phyloP scores from a whole-genome alignment of 2,113 vertebrate species.

The Fregetta grallaria region DNA sequence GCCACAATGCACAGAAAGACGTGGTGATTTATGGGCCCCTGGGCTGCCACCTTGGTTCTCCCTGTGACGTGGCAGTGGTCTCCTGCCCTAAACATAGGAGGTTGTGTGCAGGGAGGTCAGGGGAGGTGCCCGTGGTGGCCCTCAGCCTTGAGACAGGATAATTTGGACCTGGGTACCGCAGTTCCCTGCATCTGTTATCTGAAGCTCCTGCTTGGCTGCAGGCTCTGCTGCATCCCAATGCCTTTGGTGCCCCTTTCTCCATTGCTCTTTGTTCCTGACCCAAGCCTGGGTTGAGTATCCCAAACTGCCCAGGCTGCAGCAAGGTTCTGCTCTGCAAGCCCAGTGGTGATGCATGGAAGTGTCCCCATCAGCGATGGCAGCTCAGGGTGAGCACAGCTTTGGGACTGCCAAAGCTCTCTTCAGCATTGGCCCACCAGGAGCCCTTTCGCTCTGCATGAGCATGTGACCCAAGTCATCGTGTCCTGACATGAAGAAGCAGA shows the following conservation, averaged over 20 bases:
- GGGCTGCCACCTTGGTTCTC: slow-evolving; percentile 5
- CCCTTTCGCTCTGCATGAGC: not conserved
- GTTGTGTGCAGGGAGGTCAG: not conserved
- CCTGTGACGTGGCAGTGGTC: accelerated
- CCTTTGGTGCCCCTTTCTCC: not conserved
- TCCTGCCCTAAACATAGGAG: not conserved
- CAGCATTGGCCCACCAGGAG: accelerated
- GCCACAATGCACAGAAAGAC: slow-evolving; percentile 60
- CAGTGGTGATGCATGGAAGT: not conserved
- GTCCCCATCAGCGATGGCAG: not conserved
- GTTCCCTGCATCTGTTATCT: not conserved
- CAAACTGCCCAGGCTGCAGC: not conserved
- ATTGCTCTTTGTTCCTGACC: not conserved
- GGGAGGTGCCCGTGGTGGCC: accelerated
- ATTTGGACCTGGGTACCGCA: not conserved
- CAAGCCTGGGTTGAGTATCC: not conserved
- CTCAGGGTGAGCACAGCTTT: not conserved
- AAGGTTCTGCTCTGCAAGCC: not conserved
- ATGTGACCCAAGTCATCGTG: not conserved
- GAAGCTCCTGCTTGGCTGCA: not conserved
- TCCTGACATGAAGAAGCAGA: not conserved
- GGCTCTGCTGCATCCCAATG: not conserved
- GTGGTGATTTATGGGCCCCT: slow-evolving; percentile 72
- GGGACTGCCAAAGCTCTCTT: not conserved
- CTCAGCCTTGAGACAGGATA: not conserved